Percentiles rank a stretch among this genome's conserved stretches.
Evolutionary conservation across 2,797 vertebrate genomes (phyloP).

Genomic region (Hoplostethus mediterraneus): DNA sequence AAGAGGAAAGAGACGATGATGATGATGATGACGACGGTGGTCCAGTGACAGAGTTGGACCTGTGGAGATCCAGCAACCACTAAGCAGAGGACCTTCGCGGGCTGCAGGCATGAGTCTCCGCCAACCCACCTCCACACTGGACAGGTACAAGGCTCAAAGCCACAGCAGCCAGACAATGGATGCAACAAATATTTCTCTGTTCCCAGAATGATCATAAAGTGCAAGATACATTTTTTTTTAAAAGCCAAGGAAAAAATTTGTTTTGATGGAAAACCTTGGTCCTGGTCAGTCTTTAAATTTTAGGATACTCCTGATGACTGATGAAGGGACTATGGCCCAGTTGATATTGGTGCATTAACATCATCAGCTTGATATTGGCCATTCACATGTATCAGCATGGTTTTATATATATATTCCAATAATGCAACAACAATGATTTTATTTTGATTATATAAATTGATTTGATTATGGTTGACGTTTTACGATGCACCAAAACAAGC

Average conservation of each 20-base stretch:
- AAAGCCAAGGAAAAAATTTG: background rate
- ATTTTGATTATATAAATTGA: too few relatives aligned
- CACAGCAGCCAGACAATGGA: background rate
- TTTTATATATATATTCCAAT: too few relatives aligned
- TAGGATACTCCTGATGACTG: too few relatives aligned
- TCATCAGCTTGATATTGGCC: too few relatives aligned
- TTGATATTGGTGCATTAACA: too few relatives aligned
- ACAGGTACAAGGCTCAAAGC: slow-evolving; percentile 78
- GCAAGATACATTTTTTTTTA: background rate
- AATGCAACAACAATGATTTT: too few relatives aligned
- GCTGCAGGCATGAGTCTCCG: slow-evolving; percentile 84
- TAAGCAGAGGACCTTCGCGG: slow-evolving; percentile 65
- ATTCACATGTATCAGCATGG: too few relatives aligned
- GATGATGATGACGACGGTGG: slow-evolving; percentile 49
- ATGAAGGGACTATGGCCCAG: too few relatives aligned
- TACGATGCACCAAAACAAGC: too few relatives aligned
- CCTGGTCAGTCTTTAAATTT: too few relatives aligned
- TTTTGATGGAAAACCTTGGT: background rate
- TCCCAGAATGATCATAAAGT: background rate
- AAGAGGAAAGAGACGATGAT: slow-evolving; percentile 49
- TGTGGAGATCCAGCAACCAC: slow-evolving; percentile 45
- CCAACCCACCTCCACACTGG: slow-evolving; percentile 84
- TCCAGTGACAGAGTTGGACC: slow-evolving; percentile 63
- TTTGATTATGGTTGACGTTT: too few relatives aligned
- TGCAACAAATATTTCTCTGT: background rate